Evolutionary conservation across 2,797 vertebrate genomes (phyloP).

Genomic region (Anguilla obscura): DNA sequence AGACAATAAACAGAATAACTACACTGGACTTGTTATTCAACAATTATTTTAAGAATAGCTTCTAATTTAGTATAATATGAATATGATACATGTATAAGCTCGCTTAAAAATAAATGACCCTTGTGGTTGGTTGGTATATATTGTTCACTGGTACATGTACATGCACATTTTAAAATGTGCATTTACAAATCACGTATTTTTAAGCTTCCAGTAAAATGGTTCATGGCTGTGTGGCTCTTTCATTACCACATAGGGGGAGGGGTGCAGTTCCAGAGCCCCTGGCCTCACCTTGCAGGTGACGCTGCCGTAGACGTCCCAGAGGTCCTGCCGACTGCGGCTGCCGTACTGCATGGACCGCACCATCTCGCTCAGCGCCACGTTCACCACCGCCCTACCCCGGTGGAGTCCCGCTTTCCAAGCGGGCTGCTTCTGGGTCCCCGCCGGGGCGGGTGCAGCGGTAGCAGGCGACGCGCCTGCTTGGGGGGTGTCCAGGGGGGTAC

Average conservation of each 20-base stretch:
- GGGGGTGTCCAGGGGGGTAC: slow-evolving; percentile 80
- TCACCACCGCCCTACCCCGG: slow-evolving; percentile 84
- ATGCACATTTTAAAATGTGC: slow-evolving; percentile 6
- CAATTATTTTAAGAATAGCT: not conserved
- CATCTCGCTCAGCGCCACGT: slow-evolving; percentile 81
- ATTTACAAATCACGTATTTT: not conserved
- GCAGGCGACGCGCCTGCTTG: slow-evolving; percentile 53
- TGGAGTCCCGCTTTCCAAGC: slow-evolving; percentile 84
- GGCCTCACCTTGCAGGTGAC: slow-evolving; percentile 89
- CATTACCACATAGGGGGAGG: not conserved
- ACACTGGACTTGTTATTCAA: no score
- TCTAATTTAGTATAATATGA: not conserved
- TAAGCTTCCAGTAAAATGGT: not conserved
- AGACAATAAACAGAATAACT: not conserved
- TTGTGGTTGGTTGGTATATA: not conserved
- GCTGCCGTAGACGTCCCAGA: slow-evolving; percentile 89
- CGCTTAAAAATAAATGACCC: not conserved
- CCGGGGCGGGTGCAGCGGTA: slow-evolving; percentile 47
- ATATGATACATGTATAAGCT: not conserved
- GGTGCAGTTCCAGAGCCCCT: not conserved
- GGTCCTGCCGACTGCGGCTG: slow-evolving; percentile 78
- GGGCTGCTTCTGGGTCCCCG: slow-evolving; percentile 78
- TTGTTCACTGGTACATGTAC: not conserved
- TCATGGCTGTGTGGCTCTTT: not conserved
- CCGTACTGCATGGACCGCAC: slow-evolving; percentile 91